Conservation (phyloP, 2,888 invertebrate genomes). For the Rhagium mordax region DNA sequence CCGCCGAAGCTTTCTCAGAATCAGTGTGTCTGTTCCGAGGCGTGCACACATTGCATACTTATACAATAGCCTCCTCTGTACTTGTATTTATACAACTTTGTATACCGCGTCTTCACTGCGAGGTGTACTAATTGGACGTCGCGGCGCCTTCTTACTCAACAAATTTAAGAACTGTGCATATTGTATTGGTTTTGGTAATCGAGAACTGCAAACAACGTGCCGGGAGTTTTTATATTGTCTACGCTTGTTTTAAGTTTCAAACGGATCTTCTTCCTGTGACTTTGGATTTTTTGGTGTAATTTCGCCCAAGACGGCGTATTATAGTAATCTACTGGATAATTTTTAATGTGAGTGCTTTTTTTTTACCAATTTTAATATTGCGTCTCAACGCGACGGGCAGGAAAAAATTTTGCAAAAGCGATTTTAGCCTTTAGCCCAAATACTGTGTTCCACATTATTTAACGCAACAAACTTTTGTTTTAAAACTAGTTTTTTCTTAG, state of each 20-base stretch:
- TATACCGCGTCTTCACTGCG: slow-evolving; percentile 36
- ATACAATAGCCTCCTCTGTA: slow-evolving; percentile 39
- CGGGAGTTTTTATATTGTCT: slow-evolving; percentile 19
- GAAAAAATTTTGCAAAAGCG: too few species aligned
- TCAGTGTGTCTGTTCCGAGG: slow-evolving; percentile 70
- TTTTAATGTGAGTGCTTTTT: slow-evolving; percentile 21
- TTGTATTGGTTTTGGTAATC: slow-evolving; percentile 12
- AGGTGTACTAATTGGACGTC: slow-evolving; percentile 39
- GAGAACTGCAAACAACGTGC: slow-evolving; percentile 29
- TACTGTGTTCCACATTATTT: too few species aligned
- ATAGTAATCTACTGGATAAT: slow-evolving; percentile 2
- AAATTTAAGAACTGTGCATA: slow-evolving; percentile 23
- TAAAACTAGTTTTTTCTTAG: too few species aligned
- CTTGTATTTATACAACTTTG: slow-evolving; percentile 37
- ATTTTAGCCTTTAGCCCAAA: too few species aligned
- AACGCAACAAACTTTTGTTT: too few species aligned
- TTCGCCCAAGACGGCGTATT: slow-evolving; percentile 6
- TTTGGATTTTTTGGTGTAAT: slow-evolving; percentile 24
- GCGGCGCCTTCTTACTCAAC: slow-evolving; percentile 29
- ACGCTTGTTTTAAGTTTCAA: slow-evolving; percentile 16
- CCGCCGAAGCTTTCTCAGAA: slow-evolving; percentile 69
- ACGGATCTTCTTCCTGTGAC: slow-evolving; percentile 18
- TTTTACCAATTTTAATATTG: not conserved
- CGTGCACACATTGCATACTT: slow-evolving; percentile 61
- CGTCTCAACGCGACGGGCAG: too few species aligned